A percentile compares a stretch with the other conserved stretches of the same genome.
These are phyloP conservation scores for Hydrochoerus hydrochaeris DNA, from an alignment of 2,113 vertebrate genomes.

Conservation along the genomic window DNA sequence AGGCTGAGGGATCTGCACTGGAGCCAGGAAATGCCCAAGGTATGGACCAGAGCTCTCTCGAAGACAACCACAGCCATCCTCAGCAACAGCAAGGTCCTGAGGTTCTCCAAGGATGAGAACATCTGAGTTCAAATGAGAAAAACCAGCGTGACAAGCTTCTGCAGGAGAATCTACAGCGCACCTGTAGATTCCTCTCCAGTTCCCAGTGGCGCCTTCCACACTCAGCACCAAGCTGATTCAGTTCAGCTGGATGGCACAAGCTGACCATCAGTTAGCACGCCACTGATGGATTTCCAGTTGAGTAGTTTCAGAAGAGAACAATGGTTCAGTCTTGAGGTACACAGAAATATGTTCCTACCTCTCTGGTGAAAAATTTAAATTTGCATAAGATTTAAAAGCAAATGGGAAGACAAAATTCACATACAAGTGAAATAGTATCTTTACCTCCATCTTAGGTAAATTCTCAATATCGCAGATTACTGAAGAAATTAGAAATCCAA, in stretches of 20 bases:
- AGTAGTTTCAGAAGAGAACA: not conserved
- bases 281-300: rapidly evolving
- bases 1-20: not conserved
- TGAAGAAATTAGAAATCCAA: not conserved
- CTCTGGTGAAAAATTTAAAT: not conserved
- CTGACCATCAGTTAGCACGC: not conserved
- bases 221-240: not conserved
- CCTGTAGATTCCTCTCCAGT: not conserved
- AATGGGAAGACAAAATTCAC: not conserved
- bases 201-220: not conserved
- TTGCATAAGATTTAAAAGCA: not conserved
- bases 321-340: not conserved
- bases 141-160: not conserved
- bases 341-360: not conserved
- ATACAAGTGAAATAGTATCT: not conserved
- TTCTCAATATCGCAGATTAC: not conserved
- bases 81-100: not conserved
- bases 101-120: not conserved
- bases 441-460: not conserved
- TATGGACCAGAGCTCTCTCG: not conserved
- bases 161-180: not conserved
- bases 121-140: not conserved
- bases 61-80: not conserved
- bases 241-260: not conserved
- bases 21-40: not conserved